Evolutionary conservation across 2,888 invertebrate genomes (phyloP).

Genomic region (Coelopa pilipes): DNA sequence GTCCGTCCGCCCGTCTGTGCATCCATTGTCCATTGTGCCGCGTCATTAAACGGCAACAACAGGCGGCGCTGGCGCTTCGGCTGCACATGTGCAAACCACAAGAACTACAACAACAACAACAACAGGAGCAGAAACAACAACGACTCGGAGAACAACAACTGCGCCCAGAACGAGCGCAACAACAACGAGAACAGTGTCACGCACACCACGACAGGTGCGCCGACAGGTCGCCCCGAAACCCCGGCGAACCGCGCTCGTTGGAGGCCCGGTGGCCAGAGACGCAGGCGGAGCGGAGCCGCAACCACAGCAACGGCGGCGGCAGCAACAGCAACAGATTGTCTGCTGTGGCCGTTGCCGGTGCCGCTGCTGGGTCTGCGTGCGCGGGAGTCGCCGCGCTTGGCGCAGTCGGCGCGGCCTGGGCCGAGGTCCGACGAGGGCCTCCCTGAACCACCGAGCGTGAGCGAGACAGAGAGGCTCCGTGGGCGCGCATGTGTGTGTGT

Average conservation of each 20-base stretch:
- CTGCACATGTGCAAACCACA: slow-evolving; percentile 3
- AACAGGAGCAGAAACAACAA: background rate
- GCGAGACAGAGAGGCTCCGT: too few relatives aligned
- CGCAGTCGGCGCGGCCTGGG: too few relatives aligned
- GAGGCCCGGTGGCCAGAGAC: background rate
- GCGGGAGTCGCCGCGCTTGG: background rate
- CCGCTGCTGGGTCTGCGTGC: background rate
- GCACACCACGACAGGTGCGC: slow-evolving; percentile 31
- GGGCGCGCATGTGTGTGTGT: too few relatives aligned
- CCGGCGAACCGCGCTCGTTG: too few relatives aligned
- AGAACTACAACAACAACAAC: too few relatives aligned
- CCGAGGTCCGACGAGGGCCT: too few relatives aligned
- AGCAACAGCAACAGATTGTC: background rate
- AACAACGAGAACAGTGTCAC: background rate
- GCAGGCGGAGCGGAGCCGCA: background rate
- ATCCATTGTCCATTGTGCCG: slow-evolving; percentile 22
- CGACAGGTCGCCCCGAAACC: background rate
- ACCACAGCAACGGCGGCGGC: background rate
- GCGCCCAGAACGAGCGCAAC: background rate
- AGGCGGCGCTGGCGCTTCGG: slow-evolving; percentile 9
- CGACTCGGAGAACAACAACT: slow-evolving; percentile 9
- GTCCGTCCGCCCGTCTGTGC: background rate
- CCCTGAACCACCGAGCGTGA: too few relatives aligned
- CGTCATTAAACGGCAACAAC: slow-evolving; percentile 32
- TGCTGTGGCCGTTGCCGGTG: too few relatives aligned